Evolutionary conservation across 2,113 vertebrate species (phyloP).

Genomic region (Lamprologus speciosus): DNA sequence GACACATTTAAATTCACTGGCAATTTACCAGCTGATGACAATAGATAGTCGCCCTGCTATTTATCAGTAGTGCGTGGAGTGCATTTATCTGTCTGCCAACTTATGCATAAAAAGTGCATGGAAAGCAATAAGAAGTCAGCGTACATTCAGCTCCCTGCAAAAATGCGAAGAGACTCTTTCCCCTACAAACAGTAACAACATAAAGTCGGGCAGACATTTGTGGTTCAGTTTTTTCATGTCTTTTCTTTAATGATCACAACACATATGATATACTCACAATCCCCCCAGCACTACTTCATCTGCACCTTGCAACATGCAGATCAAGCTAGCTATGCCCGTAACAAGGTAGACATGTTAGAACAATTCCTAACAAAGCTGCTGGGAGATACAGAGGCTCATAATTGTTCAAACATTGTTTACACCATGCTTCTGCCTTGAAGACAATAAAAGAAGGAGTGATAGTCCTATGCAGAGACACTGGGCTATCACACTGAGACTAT

Average conservation of each 20-base stretch:
- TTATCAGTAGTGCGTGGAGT: background rate
- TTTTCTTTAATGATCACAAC: constrained; percentile 6
- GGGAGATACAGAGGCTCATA: constrained; percentile 34
- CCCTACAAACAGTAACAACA: background rate
- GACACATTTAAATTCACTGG: constrained; percentile 23
- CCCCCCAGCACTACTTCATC: background rate
- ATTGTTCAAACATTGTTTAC: constrained; percentile 59
- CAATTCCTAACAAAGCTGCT: constrained; percentile 10
- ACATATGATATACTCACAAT: background rate
- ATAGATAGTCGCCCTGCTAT: background rate
- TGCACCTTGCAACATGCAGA: background rate
- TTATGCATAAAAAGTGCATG: constrained; percentile 2
- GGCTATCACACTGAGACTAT: constrained; percentile 35
- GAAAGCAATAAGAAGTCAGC: constrained; percentile 10
- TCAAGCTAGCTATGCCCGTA: background rate
- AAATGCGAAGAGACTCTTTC: background rate
- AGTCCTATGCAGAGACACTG: constrained; percentile 33
- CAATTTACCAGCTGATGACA: constrained; percentile 18
- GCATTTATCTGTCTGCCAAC: constrained; percentile 12
- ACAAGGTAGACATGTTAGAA: constrained; percentile 29
- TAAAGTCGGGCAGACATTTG: background rate
- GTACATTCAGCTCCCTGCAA: background rate
- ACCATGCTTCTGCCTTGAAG: constrained; percentile 47
- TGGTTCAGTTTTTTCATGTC: background rate
- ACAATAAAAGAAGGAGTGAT: constrained; percentile 53